Base-by-base conservation (phyloP, 1,140 invertebrate species). In the Dufourea novaeangliae region DNA sequence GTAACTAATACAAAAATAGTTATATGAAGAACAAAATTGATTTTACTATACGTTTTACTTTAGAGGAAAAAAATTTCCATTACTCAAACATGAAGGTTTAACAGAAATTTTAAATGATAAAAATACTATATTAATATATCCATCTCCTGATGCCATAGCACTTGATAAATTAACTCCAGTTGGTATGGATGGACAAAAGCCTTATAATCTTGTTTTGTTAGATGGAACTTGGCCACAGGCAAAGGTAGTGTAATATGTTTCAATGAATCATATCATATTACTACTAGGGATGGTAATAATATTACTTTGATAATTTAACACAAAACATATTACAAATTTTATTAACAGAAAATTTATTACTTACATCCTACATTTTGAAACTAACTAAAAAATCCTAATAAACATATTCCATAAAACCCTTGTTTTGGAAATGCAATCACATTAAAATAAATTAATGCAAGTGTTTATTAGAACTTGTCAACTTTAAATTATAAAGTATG, bases 221-320 rank as follows among this genome's bases (percentile, higher is more conserved):
- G 97, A 99, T 94, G 97, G 97, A 37, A 99, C 97, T 41, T 99
- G 97, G 97, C 95, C 96, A 22, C 97, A 99, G 93, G 97, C 98
- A 14, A 98, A 97, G 78, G 92, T 92, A 85, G 76, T 32, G 0
- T 70, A 12, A 17, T 56, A 70, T 20, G 1, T 6, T 37, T 37
- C 20, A n/a, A 2, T 50, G 20, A n/a, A 50, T 46, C 14, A 20
- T 46, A 46, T 46, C 6, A 20, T 14, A 17, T 14, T 46, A 20
- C 12, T 20, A 46, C 12, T 17, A n/a, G n/a, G n/a, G n/a, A n/a
- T n/a, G n/a, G 34, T 37, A 8, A 37, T 37, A 5, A 37, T 37
- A 8, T 37, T 37, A 37, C 3, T 37, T 37, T 37, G 34, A 37
- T 37, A 37, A 3, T 37, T 37, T 37, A 37, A 37, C 8, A 37